These are phyloP conservation scores for Callosobruchus maculatus DNA, from an alignment of 2,888 invertebrate species.

Conservation along the genomic window DNA sequence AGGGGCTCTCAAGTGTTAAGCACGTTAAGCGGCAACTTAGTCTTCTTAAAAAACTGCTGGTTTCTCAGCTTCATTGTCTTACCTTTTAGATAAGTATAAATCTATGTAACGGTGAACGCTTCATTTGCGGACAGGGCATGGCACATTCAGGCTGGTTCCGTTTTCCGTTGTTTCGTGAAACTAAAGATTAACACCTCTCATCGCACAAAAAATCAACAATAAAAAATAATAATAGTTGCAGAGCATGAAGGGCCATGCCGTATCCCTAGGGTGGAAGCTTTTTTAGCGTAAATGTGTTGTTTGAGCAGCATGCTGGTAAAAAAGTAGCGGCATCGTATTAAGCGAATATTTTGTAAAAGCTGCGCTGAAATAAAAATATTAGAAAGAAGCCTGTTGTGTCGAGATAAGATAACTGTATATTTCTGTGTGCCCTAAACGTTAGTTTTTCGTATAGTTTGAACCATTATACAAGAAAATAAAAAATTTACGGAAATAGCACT, in stretches of 20 bases:
- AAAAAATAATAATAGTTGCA: constrained; percentile 6
- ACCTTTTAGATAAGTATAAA: background rate
- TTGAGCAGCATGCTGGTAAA: background rate
- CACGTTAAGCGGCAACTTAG: no score
- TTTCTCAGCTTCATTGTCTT: background rate
- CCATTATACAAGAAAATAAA: no score
- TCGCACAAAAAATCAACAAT: background rate
- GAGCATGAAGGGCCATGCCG: constrained; percentile 51
- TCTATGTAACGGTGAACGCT: background rate
- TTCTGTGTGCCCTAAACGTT: background rate
- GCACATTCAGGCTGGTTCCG: constrained; percentile 49
- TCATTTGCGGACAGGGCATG: constrained; percentile 38
- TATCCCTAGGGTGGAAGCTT: constrained; percentile 26
- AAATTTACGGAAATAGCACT: no score
- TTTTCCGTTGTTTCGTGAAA: constrained; percentile 32
- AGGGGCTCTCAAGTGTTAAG: no score
- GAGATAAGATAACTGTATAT: background rate
- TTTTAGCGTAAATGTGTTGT: constrained; percentile 16
- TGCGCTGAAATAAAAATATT: background rate
- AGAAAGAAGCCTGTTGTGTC: background rate
- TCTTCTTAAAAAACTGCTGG: no score
- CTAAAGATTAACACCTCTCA: background rate
- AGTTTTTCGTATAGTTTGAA: no score
- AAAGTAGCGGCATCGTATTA: background rate
- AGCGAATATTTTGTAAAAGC: background rate